Evolutionary conservation across 2,888 invertebrate genomes (phyloP).

Genomic region (Listrodromus nycthemerus): DNA sequence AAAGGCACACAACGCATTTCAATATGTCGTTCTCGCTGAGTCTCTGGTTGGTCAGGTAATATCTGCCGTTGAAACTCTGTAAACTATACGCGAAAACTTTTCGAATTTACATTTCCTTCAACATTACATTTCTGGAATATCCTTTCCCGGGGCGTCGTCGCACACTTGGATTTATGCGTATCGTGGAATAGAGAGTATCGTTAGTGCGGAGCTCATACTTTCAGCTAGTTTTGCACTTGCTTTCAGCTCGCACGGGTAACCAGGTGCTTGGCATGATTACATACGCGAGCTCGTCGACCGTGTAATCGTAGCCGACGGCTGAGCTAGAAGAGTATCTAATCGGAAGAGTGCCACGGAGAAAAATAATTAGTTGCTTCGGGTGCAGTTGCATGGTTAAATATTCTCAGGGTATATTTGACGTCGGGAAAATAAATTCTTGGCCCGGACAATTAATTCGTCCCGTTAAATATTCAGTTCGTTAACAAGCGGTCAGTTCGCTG

Average conservation of each 20-base stretch:
- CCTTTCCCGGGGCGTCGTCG: background rate
- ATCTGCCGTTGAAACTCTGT: background rate
- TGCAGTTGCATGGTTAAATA: too few species aligned
- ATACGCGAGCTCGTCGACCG: background rate
- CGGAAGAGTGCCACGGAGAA: background rate
- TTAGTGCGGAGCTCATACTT: background rate
- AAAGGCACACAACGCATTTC: background rate
- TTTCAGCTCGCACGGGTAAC: background rate
- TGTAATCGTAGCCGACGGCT: background rate
- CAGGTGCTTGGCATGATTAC: background rate
- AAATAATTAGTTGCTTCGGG: too few species aligned
- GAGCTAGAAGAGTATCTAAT: background rate
- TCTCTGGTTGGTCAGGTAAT: background rate
- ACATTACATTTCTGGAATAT: background rate
- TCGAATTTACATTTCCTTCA: background rate
- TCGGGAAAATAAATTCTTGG: too few species aligned
- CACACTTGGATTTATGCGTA: background rate
- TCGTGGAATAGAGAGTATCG: background rate
- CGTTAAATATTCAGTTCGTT: too few species aligned
- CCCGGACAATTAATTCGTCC: too few species aligned
- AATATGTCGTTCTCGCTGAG: background rate
- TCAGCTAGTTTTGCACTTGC: slow-evolving; percentile 6
- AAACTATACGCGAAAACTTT: background rate
- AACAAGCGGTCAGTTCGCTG: too few species aligned
- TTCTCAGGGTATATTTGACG: too few species aligned